Evolutionary conservation across 2,113 vertebrate species (phyloP).

Genomic region (Nannospalax galili): DNA sequence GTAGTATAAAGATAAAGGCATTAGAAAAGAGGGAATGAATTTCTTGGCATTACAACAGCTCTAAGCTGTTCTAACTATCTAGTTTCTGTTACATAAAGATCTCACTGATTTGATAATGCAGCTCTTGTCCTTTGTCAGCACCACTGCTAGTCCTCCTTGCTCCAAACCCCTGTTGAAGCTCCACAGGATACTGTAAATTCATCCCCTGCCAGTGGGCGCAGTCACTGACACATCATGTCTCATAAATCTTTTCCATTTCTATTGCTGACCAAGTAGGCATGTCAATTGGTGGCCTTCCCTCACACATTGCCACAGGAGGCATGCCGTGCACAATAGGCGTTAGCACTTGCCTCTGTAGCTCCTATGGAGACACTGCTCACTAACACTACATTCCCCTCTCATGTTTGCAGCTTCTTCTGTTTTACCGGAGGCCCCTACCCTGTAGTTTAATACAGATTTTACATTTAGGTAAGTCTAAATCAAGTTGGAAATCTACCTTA

Average conservation of each 20-base stretch:
- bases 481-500: background rate
- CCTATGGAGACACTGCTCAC: background rate
- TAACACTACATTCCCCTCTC: too few relatives aligned
- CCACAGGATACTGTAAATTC: background rate
- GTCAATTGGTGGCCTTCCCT: background rate
- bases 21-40: background rate
- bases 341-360: background rate
- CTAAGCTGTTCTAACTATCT: background rate
- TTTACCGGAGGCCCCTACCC: background rate
- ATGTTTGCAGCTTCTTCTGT: background rate
- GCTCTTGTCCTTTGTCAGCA: rapidly evolving
- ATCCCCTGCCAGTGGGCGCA: rapidly evolving
- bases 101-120: background rate
- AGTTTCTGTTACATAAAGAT: background rate
- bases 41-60: background rate
- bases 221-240: background rate
- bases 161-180: background rate
- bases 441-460: background rate
- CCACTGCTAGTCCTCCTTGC: rapidly evolving
- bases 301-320: background rate
- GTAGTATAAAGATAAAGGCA: background rate
- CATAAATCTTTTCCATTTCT: background rate
- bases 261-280: background rate
- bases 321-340: background rate
- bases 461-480: background rate